Evolutionary conservation across 2,888 invertebrate genomes (phyloP).

Genomic region (Seira musarum): DNA sequence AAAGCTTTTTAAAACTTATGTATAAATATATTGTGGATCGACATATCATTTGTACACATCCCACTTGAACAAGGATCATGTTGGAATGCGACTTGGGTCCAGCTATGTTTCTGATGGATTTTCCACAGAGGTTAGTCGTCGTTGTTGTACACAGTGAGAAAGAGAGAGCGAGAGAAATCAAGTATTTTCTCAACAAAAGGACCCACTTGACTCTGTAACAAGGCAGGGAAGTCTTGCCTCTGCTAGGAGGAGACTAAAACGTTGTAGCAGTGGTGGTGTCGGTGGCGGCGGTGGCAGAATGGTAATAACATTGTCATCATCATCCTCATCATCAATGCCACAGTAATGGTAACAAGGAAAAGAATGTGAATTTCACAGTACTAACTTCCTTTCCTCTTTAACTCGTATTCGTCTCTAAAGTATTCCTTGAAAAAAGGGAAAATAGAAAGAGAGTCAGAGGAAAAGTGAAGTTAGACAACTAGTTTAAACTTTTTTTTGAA

Average conservation of each 20-base stretch:
- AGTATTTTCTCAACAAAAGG: background rate
- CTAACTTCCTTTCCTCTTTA: background rate
- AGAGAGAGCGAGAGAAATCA: background rate
- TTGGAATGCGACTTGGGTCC: no score
- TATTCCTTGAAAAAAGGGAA: no score
- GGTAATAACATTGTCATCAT: background rate
- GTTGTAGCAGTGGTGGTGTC: no score
- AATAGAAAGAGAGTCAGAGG: background rate
- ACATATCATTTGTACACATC: no score
- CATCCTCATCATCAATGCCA: constrained; percentile 15
- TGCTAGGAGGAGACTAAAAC: background rate
- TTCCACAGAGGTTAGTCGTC: no score
- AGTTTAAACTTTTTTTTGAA: constrained; percentile 49
- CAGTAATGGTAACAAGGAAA: background rate
- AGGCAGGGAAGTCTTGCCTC: background rate
- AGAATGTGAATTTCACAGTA: background rate
- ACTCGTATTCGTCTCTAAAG: background rate
- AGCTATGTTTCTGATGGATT: no score
- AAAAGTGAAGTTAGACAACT: constrained; percentile 41
- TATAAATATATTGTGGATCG: no score
- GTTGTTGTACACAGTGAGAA: no score
- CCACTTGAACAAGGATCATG: no score
- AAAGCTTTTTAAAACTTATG: no score
- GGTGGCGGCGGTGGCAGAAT: background rate
- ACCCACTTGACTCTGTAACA: background rate